Percentiles rank a stretch among this genome's conserved stretches.
phyloP scores from a whole-genome alignment of 2,113 vertebrate genomes.

The Procavia capensis region DNA sequence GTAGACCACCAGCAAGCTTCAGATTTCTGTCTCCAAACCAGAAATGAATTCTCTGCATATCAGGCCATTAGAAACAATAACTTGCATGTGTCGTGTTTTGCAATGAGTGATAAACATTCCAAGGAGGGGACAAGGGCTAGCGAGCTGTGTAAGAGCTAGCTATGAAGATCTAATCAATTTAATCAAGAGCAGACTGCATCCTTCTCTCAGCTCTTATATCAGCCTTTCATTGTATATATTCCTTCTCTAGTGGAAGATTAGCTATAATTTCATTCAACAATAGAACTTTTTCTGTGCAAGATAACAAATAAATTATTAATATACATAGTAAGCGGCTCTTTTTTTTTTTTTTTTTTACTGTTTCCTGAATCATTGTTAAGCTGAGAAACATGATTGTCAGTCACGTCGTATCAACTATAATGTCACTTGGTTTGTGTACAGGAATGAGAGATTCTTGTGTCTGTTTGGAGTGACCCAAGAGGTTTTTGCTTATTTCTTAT shows the following conservation, averaged over 20 bases:
- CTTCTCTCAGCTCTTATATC: neutral
- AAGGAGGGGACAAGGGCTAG: neutral
- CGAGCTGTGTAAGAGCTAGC: neutral
- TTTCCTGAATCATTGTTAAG: neutral
- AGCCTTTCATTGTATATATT: neutral
- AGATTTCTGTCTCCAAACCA: neutral
- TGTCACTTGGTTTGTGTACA: neutral
- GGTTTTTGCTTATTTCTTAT: neutral
- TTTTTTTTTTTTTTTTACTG: too few species aligned
- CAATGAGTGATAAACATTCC: too few species aligned
- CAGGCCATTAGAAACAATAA: neutral
- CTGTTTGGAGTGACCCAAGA: neutral
- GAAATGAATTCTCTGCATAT: neutral
- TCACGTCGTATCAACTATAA: neutral
- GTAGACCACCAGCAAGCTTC: neutral
- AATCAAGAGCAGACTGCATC: fast-evolving
- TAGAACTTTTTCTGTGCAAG: neutral
- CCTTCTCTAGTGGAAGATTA: neutral
- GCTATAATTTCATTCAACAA: neutral
- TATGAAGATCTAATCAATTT: neutral
- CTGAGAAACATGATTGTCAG: neutral
- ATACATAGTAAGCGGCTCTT: too few species aligned
- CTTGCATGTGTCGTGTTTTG: neutral
- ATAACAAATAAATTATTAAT: neutral
- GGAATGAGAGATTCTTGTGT: neutral